Evolutionary conservation across 2,113 vertebrate genomes (phyloP).

Genomic region (Gymnogyps californianus): DNA sequence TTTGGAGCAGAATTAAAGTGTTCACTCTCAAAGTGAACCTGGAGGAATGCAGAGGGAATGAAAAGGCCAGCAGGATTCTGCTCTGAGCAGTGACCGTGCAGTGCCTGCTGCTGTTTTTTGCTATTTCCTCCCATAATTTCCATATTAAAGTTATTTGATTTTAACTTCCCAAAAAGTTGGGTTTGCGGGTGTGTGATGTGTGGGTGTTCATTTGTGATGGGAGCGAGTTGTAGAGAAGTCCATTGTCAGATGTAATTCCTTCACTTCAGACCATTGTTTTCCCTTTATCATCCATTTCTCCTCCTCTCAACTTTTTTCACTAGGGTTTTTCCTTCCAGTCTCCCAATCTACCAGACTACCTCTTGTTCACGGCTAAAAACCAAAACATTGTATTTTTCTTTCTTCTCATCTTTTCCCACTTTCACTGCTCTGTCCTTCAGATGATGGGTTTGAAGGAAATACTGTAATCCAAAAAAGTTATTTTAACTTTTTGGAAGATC

Average conservation of each 20-base stretch:
- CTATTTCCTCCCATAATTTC: background rate
- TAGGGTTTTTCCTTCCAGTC: background rate
- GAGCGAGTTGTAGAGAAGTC: background rate
- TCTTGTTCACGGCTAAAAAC: background rate
- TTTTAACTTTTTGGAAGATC: background rate
- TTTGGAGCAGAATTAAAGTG: constrained; percentile 38
- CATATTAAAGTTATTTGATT: background rate
- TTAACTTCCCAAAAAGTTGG: background rate
- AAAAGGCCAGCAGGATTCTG: background rate
- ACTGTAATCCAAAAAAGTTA: background rate
- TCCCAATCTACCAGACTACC: background rate
- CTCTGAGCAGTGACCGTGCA: background rate
- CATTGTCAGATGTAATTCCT: background rate
- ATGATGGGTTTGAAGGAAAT: background rate
- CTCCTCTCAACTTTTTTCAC: background rate
- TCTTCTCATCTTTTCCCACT: background rate
- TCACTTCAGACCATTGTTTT: background rate
- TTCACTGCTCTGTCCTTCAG: background rate
- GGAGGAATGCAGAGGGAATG: background rate
- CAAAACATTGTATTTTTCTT: background rate
- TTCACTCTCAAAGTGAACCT: background rate
- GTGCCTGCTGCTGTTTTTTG: background rate
- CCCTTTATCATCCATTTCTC: background rate
- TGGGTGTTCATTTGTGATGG: background rate
- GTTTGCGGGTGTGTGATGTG: background rate